A percentile compares a stretch with the other conserved stretches of the same genome.
phyloP scores from a whole-genome alignment of 92 coral and sea anemone genomes.

The Phymanthus crucifer region DNA sequence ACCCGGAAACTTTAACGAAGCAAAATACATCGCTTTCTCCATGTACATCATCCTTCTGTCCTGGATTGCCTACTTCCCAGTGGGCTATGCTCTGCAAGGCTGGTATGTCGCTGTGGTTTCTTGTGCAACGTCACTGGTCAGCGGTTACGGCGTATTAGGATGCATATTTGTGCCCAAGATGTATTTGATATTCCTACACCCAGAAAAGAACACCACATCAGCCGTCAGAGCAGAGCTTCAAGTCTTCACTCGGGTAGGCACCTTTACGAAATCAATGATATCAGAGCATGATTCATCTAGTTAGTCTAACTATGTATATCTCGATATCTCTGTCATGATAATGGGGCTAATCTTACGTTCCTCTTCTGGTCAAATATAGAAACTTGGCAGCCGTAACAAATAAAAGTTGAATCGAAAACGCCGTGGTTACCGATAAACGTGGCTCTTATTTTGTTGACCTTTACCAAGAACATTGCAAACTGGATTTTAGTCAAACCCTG shows the following conservation, averaged over 20 bases:
- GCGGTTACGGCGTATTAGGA: constrained; percentile 50
- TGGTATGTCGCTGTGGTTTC: constrained; percentile 66
- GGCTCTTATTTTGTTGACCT: too few relatives aligned
- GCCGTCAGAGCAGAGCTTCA: constrained; percentile 44
- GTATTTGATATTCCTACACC: constrained; percentile 58
- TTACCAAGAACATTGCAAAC: too few relatives aligned
- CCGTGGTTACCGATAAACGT: too few relatives aligned
- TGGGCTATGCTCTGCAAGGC: constrained; percentile 57
- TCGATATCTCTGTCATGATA: not conserved
- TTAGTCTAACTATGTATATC: not conserved
- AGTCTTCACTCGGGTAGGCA: constrained; percentile 30
- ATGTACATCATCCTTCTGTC: constrained; percentile 68
- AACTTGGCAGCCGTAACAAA: constrained; percentile 1
- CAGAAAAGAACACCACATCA: constrained; percentile 54
- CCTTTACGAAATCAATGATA: constrained; percentile 13
- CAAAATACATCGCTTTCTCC: constrained; percentile 72
- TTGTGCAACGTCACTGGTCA: constrained; percentile 57
- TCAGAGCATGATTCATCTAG: constrained; percentile 19
- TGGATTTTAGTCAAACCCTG: too few relatives aligned
- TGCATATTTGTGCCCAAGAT: constrained; percentile 70
- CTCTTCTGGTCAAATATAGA: constrained; percentile 9
- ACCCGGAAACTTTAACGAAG: constrained; percentile 86
- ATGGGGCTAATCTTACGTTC: not conserved
- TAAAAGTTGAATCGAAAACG: not conserved
- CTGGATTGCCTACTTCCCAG: constrained; percentile 65